A percentile compares a stretch with the other conserved stretches of the same genome.
phyloP scores from a whole-genome alignment of 2,888 invertebrate genomes.

The Rhagonycha lutea region DNA sequence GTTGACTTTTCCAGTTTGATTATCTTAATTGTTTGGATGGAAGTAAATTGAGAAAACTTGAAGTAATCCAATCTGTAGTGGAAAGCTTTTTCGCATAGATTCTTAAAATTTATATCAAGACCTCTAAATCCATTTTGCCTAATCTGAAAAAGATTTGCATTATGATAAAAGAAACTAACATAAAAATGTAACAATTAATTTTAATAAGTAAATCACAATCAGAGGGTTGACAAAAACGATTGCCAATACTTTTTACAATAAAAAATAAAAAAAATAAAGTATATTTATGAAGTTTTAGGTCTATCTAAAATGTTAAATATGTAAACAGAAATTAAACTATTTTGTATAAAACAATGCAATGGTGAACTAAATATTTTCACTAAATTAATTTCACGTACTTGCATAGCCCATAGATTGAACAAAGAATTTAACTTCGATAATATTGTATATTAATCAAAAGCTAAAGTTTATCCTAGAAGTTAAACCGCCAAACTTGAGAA shows the following conservation, averaged over 20 bases:
- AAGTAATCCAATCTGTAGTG: background rate
- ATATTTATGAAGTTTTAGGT: too few relatives aligned
- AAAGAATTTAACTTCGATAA: background rate
- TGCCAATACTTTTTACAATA: too few relatives aligned
- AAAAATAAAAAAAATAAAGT: too few relatives aligned
- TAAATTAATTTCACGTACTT: too few relatives aligned
- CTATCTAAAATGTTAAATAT: background rate
- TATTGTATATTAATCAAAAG: constrained; percentile 1
- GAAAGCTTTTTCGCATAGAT: background rate
- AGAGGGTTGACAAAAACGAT: background rate
- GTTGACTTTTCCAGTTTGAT: background rate
- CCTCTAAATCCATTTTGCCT: background rate
- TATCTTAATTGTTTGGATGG: background rate
- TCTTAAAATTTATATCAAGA: background rate
- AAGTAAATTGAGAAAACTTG: background rate
- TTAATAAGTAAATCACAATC: background rate
- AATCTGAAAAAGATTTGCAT: background rate
- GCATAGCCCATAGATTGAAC: background rate
- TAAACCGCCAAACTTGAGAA: constrained; percentile 7
- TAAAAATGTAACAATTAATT: background rate
- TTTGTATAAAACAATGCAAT: background rate
- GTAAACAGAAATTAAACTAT: too few relatives aligned
- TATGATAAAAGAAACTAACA: background rate
- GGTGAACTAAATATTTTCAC: background rate
- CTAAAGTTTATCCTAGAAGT: background rate